A percentile compares a stretch with the other conserved stretches of the same genome.
Conservation (phyloP, 2,113 vertebrate species). For the Phrynosoma blainvillii region DNA sequence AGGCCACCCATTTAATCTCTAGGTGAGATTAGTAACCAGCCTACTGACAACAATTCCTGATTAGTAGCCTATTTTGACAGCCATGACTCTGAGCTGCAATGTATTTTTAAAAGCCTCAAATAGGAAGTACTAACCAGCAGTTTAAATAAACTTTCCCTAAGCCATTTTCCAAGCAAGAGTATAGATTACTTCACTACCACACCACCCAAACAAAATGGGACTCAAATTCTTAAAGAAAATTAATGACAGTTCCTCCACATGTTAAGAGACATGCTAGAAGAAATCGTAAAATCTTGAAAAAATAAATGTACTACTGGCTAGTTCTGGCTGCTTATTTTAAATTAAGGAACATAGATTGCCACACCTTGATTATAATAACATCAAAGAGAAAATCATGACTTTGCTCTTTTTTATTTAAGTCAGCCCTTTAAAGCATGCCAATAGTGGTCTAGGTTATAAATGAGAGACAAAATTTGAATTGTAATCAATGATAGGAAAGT, state of each 20-base stretch:
- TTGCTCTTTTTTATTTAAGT: not conserved
- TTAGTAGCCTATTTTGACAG: slow-evolving; percentile 33
- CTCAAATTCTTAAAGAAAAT: slow-evolving; percentile 19
- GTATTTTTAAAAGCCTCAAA: slow-evolving; percentile 12
- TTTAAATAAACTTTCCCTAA: slow-evolving; percentile 35
- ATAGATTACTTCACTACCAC: slow-evolving; percentile 10
- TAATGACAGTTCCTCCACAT: slow-evolving; percentile 2
- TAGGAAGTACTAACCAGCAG: slow-evolving; percentile 27
- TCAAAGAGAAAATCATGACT: not conserved
- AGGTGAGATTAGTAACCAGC: not conserved
- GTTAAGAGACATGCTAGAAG: slow-evolving; percentile 18
- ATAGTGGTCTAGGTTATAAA: slow-evolving; percentile 10
- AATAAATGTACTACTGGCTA: slow-evolving; percentile 4
- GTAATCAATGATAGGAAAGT: not conserved
- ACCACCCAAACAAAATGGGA: not conserved
- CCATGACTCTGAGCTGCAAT: not conserved
- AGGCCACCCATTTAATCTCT: slow-evolving; percentile 20
- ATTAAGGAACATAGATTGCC: not conserved
- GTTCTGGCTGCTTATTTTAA: slow-evolving; percentile 7
- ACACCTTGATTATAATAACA: not conserved
- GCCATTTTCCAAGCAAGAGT: not conserved
- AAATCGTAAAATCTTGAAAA: slow-evolving; percentile 26
- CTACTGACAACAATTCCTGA: not conserved
- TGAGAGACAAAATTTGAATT: not conserved
- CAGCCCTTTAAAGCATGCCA: not conserved